Percentiles rank a stretch among this genome's conserved stretches.
phyloP scores from a whole-genome alignment of 2,888 invertebrate genomes.

The Lepidocyrtoides sp. region DNA sequence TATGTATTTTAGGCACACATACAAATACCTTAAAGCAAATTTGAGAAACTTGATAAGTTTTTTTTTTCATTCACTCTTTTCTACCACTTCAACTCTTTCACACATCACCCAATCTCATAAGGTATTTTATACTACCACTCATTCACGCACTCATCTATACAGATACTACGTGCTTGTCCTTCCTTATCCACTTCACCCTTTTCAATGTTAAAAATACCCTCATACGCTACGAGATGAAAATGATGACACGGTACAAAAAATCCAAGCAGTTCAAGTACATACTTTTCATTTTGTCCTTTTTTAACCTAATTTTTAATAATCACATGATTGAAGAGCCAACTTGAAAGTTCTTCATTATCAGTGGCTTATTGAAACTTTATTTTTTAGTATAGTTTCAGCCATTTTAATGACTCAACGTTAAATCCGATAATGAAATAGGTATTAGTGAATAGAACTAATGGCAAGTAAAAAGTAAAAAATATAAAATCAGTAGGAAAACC shows the following conservation, averaged over 20 bases:
- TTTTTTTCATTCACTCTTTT: background rate
- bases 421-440: too few relatives aligned
- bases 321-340: constrained; percentile 65
- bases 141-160: background rate
- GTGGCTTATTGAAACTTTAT: constrained; percentile 46
- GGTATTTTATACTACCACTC: too few relatives aligned
- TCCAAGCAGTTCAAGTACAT: too few relatives aligned
- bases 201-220: background rate
- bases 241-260: too few relatives aligned
- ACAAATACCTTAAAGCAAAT: too few relatives aligned
- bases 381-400: background rate
- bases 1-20: too few relatives aligned
- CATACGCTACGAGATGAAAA: constrained; percentile 10
- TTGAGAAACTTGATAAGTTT: background rate
- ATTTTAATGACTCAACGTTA: background rate
- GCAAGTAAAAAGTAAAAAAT: too few relatives aligned
- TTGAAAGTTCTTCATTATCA: background rate
- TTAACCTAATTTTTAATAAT: constrained; percentile 70
- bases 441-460: too few relatives aligned
- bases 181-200: background rate
- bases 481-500: constrained; percentile 15
- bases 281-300: constrained; percentile 35
- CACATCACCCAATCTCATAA: too few relatives aligned
- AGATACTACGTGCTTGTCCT: background rate
- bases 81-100: background rate